Evolutionary conservation across 2,113 vertebrate species (phyloP).

Genomic region (Spea multiplicata): DNA sequence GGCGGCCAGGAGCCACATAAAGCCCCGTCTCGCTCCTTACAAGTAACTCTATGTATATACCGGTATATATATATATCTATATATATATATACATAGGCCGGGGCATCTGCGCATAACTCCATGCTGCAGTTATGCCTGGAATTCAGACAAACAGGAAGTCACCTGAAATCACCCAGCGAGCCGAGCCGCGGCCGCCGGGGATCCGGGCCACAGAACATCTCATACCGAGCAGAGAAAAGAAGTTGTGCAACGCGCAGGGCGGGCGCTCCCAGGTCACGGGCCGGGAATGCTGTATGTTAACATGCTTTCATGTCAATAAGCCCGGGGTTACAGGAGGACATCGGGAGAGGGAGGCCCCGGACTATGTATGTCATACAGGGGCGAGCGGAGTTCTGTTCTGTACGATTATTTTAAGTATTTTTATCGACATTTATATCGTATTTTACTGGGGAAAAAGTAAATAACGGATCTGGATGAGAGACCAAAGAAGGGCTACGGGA

Average conservation of each 20-base stretch:
- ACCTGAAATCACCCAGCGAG: conserved; percentile 57
- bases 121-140: conserved; percentile 55
- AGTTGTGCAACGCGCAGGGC: conserved; percentile 14
- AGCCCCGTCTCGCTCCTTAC: not conserved
- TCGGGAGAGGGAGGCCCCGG: not conserved
- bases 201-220: conserved; percentile 17
- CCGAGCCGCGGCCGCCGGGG: not conserved
- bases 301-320: not conserved
- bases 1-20: not conserved
- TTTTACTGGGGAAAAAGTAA: too few species aligned
- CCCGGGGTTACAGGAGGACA: conserved; percentile 26
- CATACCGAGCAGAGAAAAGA: conserved; percentile 1
- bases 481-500: too few species aligned
- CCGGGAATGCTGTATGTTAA: not conserved
- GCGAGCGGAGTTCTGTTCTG: too few species aligned
- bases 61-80: not conserved
- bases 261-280: conserved; percentile 36
- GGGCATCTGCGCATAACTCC: conserved; percentile 52
- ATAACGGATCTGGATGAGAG: too few species aligned
- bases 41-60: too few species aligned
- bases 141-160: conserved; percentile 60
- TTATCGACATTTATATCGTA: too few species aligned
- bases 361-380: not conserved
- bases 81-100: not conserved
- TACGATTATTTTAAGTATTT: too few species aligned